A percentile compares a stretch with the other conserved stretches of the same genome.
Evolutionary conservation across 2,113 vertebrate species (phyloP).

Genomic region (Lipophrys pholis): DNA sequence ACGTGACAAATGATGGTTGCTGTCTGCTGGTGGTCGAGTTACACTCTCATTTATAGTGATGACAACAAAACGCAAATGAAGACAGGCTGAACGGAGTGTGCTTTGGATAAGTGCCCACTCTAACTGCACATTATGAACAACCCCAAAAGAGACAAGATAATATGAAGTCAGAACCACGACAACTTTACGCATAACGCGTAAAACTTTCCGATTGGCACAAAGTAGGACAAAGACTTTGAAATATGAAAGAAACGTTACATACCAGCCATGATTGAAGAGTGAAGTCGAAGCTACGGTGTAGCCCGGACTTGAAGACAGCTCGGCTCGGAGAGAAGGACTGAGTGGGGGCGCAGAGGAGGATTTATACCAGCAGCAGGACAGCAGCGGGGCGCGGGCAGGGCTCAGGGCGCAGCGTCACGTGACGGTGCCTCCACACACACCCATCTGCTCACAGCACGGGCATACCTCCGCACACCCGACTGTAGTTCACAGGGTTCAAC

Average conservation of each 20-base stretch:
- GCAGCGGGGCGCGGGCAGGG: slow-evolving; percentile 20
- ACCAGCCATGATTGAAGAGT: slow-evolving; percentile 75
- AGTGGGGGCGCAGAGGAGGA: slow-evolving; percentile 46
- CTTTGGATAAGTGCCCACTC: too few relatives aligned
- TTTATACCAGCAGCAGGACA: slow-evolving; percentile 69
- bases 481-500: slow-evolving; percentile 12
- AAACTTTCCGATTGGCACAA: too few relatives aligned
- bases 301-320: slow-evolving; percentile 42
- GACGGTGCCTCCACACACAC: slow-evolving; percentile 55
- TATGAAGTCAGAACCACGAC: too few relatives aligned
- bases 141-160: too few relatives aligned
- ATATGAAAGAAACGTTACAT: slow-evolving; percentile 21
- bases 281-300: slow-evolving; percentile 57
- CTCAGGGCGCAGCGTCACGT: slow-evolving; percentile 63
- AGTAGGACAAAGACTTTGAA: too few relatives aligned
- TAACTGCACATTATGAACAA: too few relatives aligned
- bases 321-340: slow-evolving; percentile 40
- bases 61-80: too few relatives aligned
- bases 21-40: too few relatives aligned
- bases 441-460: slow-evolving; percentile 61
- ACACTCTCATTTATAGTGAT: too few relatives aligned
- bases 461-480: slow-evolving; percentile 18
- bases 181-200: too few relatives aligned
- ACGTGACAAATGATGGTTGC: too few relatives aligned
- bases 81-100: too few relatives aligned